These are phyloP conservation scores for Anabas testudineus DNA, from an alignment of 2,797 vertebrate species.

Conservation along the genomic window DNA sequence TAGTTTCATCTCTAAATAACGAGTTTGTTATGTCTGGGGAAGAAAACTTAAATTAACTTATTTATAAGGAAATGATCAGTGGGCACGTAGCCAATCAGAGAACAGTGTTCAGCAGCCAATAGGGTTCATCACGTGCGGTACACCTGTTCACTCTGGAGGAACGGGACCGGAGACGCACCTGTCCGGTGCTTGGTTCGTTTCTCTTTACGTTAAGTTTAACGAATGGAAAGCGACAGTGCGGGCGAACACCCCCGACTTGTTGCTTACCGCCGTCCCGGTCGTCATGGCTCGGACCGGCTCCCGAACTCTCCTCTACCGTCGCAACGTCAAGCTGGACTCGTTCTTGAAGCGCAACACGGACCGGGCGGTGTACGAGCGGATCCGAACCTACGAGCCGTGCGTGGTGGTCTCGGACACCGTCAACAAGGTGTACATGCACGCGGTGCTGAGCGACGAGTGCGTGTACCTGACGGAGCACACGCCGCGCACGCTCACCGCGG, in stretches of 20 bases:
- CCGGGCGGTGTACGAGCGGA: slow-evolving; percentile 77
- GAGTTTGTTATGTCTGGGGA: too few relatives aligned
- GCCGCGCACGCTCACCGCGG: slow-evolving; percentile 79
- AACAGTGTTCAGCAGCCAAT: neutral
- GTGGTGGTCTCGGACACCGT: slow-evolving; percentile 79
- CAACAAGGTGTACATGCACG: slow-evolving; percentile 82
- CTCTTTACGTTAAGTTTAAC: too few relatives aligned
- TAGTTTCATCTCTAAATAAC: too few relatives aligned
- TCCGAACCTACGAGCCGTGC: slow-evolving; percentile 84
- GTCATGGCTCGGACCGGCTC: slow-evolving; percentile 71
- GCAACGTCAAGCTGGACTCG: slow-evolving; percentile 81
- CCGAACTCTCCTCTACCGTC: slow-evolving; percentile 50
- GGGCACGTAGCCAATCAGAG: slow-evolving; percentile 70
- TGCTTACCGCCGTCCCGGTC: neutral
- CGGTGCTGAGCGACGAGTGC: slow-evolving; percentile 82
- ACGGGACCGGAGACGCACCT: neutral
- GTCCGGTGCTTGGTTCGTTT: neutral
- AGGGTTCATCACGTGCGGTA: neutral
- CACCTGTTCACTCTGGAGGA: slow-evolving; percentile 9
- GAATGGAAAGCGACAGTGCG: neutral
- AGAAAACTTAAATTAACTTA: too few relatives aligned
- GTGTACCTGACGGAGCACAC: slow-evolving; percentile 84
- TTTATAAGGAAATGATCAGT: too few relatives aligned
- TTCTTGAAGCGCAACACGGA: slow-evolving; percentile 84
- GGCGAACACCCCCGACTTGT: neutral